Evolutionary conservation across 2,113 vertebrate species (phyloP).

Genomic region (Odontophorus gujanensis): DNA sequence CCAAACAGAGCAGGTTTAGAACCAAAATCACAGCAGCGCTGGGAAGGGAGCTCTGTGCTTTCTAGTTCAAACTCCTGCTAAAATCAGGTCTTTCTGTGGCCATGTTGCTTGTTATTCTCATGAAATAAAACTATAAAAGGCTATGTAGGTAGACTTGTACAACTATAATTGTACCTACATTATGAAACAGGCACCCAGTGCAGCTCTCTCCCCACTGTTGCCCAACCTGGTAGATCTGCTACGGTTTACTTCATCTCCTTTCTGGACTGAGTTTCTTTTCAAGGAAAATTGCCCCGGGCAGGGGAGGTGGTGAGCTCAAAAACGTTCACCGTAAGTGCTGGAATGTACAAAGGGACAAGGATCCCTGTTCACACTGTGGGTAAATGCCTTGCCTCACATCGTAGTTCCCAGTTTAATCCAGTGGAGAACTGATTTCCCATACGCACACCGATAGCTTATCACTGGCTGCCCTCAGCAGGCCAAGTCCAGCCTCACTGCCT

Average conservation of each 20-base stretch:
- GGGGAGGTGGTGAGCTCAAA: not conserved
- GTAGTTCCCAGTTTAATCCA: not conserved
- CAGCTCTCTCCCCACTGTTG: not conserved
- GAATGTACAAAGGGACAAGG: not conserved
- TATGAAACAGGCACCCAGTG: fast-evolving
- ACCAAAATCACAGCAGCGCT: not conserved
- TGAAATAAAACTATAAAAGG: not conserved
- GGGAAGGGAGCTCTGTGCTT: not conserved
- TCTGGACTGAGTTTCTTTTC: not conserved
- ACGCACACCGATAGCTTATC: not conserved
- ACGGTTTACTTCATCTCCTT: not conserved
- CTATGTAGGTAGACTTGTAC: not conserved
- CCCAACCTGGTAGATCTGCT: not conserved
- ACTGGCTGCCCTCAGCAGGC: not conserved
- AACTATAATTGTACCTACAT: fast-evolving
- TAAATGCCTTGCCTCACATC: not conserved
- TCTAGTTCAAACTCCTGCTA: not conserved
- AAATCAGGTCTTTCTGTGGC: not conserved
- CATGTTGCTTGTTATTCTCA: not conserved
- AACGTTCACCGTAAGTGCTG: not conserved
- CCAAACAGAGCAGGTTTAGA: not conserved
- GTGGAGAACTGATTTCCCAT: not conserved
- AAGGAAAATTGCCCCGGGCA: not conserved
- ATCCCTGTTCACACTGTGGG: not conserved
- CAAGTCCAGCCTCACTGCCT: not conserved